Conservation (phyloP, 2,888 invertebrate species). For the Caenorhabditis auriculariae region DNA sequence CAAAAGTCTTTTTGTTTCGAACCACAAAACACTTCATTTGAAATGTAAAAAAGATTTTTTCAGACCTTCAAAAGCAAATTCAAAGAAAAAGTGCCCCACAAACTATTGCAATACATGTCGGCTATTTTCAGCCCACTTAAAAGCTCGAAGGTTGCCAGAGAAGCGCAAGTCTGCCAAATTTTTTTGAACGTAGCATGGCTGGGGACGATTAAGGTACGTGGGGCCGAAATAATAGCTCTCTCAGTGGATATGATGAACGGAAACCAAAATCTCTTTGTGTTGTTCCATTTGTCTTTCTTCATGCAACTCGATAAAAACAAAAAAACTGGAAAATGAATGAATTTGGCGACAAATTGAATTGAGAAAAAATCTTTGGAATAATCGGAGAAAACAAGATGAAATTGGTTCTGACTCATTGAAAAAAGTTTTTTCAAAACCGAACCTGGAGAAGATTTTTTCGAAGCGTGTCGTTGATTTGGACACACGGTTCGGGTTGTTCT, state of each 20-base stretch:
- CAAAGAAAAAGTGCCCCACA: too few species aligned
- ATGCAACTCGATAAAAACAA: background rate
- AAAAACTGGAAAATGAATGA: background rate
- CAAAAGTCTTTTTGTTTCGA: too few species aligned
- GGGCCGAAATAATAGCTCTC: background rate
- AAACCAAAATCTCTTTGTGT: background rate
- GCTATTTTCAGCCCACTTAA: too few species aligned
- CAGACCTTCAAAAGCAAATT: too few species aligned
- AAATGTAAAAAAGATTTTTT: too few species aligned
- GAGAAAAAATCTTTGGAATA: background rate
- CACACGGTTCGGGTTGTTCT: slow-evolving; percentile 25
- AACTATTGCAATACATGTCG: too few species aligned
- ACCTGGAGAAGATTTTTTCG: slow-evolving; percentile 53
- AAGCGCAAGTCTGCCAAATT: too few species aligned
- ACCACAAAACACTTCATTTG: too few species aligned
- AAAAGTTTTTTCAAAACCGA: slow-evolving; percentile 5
- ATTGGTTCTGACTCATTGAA: background rate
- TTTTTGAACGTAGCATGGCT: too few species aligned
- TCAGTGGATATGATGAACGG: background rate
- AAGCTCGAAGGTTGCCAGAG: too few species aligned
- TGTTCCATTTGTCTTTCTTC: background rate
- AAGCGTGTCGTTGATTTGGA: slow-evolving; percentile 47
- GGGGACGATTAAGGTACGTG: background rate
- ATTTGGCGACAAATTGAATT: background rate
- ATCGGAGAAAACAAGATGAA: background rate